These are phyloP conservation scores for Nothoprocta pentlandii DNA, from an alignment of 2,113 vertebrate genomes.

Conservation along the genomic window DNA sequence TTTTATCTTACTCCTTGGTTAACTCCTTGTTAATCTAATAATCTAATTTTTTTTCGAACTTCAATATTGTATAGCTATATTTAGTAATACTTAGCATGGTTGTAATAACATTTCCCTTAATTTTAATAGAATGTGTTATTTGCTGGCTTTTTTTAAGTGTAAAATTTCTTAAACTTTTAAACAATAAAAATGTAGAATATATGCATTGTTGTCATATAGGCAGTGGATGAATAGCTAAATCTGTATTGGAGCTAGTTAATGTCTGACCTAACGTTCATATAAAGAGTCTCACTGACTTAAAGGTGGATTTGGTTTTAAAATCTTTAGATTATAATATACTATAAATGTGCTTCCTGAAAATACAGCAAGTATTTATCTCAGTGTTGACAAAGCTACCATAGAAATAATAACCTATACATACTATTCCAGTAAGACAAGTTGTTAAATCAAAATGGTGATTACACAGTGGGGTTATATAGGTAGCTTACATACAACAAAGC, in stretches of 20 bases:
- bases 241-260: not conserved
- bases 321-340: not conserved
- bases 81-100: not conserved
- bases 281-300: not conserved
- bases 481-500: not conserved
- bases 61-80: not conserved
- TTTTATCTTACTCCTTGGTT: accelerated
- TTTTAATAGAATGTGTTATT: not conserved
- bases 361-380: not conserved
- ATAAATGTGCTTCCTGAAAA: accelerated
- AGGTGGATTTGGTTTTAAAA: not conserved
- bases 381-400: not conserved
- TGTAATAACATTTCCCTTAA: not conserved
- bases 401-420: not conserved
- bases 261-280: accelerated
- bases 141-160: not conserved
- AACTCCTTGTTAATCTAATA: not conserved
- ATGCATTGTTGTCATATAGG: not conserved
- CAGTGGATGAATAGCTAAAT: not conserved
- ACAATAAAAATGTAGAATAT: too few relatives aligned
- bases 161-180: too few relatives aligned
- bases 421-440: not conserved
- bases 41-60: not conserved
- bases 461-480: not conserved
- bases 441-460: not conserved